A percentile compares a stretch with the other conserved stretches of the same genome.
These are phyloP conservation scores for Perca flavescens DNA, from an alignment of 2,113 vertebrate species.

Conservation along the genomic window DNA sequence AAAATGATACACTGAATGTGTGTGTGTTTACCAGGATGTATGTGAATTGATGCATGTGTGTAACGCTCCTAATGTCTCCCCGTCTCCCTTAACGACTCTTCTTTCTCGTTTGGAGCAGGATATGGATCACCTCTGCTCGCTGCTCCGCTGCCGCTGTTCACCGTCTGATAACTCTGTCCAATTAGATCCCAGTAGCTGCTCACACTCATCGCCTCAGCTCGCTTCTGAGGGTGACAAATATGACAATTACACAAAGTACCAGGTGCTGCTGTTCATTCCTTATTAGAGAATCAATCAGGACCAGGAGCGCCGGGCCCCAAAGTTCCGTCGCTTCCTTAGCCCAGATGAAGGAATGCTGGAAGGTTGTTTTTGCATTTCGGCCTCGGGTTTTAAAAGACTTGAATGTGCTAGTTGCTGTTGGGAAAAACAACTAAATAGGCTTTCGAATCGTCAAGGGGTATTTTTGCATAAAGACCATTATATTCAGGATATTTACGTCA, in stretches of 20 bases:
- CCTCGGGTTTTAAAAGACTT: not conserved
- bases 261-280: slow-evolving; percentile 62
- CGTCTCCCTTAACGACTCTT: slow-evolving; percentile 64
- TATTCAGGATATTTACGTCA: not conserved
- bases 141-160: slow-evolving; percentile 34
- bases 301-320: not conserved
- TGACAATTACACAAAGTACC: slow-evolving; percentile 72
- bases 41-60: slow-evolving; percentile 51
- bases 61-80: slow-evolving; percentile 56
- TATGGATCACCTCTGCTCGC: slow-evolving; percentile 61
- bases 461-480: not conserved
- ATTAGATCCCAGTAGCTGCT: slow-evolving; percentile 65
- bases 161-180: slow-evolving; percentile 73
- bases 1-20: slow-evolving; percentile 24
- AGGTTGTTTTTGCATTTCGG: slow-evolving; percentile 18
- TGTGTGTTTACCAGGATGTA: slow-evolving; percentile 17
- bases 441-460: not conserved
- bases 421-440: not conserved
- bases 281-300: slow-evolving; percentile 73
- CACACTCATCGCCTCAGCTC: slow-evolving; percentile 30
- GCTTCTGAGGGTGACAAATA: slow-evolving; percentile 70
- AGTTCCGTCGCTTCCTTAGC: slow-evolving; percentile 21
- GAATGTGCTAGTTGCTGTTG: slow-evolving; percentile 5
- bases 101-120: slow-evolving; percentile 60
- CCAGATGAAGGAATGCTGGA: not conserved